These are phyloP conservation scores for Phytoseiulus persimilis DNA, from an alignment of 2,888 invertebrate genomes.

Conservation along the genomic window DNA sequence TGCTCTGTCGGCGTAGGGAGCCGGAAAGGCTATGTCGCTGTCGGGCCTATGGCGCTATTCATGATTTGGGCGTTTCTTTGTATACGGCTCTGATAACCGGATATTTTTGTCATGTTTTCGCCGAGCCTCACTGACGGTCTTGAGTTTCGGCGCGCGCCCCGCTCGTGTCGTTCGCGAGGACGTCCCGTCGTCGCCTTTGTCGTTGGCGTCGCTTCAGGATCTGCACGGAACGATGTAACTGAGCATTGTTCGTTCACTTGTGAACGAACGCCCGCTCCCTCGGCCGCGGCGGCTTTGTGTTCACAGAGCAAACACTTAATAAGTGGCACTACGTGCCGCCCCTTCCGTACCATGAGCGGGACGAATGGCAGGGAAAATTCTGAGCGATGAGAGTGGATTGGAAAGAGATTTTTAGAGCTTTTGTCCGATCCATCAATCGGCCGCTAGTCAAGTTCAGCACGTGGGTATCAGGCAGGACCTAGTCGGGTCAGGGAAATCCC, in stretches of 20 bases:
- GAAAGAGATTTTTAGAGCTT: no score
- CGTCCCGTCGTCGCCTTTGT: not conserved
- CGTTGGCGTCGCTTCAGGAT: not conserved
- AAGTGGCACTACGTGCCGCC: not conserved
- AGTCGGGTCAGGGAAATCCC: no score
- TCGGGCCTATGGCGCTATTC: not conserved
- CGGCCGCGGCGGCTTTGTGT: not conserved
- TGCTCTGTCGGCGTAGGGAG: not conserved
- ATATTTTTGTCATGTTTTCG: not conserved
- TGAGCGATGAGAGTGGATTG: no score
- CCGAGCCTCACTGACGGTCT: not conserved
- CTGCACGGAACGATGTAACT: not conserved
- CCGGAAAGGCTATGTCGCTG: not conserved
- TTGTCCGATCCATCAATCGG: no score
- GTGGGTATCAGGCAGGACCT: no score
- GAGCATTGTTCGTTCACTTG: not conserved
- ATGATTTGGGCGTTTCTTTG: not conserved
- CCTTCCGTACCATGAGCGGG: not conserved
- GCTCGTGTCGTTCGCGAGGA: no score
- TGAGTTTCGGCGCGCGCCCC: not conserved
- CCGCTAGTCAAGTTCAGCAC: no score
- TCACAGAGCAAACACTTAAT: not conserved
- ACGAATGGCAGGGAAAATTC: no score
- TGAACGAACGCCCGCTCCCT: not conserved
- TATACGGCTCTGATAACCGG: not conserved